Evolutionary conservation across 2,888 invertebrate species (phyloP), one percentile per base, ranked within the genome.

Genomic region (Frankliniella fusca): DNA sequence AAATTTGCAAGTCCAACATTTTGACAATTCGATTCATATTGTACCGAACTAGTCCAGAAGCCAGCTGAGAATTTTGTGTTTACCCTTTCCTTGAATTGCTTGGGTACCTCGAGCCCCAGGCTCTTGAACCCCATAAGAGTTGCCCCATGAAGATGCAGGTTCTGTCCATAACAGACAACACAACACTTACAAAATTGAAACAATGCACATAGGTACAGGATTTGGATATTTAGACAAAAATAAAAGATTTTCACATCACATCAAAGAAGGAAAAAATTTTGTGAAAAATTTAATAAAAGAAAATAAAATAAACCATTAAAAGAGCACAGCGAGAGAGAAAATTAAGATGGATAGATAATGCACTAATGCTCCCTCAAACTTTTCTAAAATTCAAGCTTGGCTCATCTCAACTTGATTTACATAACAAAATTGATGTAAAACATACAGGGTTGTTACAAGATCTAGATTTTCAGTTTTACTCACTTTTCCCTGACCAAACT

Each of bases 81-180:
- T 76, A 9, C 70, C 70, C 27, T 76, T 76, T 23, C 23, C 70
- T 76, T 76, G 70, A 76, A 12, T 76, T 76, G 27, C 27, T 27
- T 76, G 70, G 70, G 70, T 76, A 12, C 70, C 70, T 0, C 70
- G 70, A 76, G 70, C 70, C 12, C 70, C 70, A n/a, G 27, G 70
- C 70, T 76, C 70, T 76, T 76, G 70, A 76, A 23, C 27, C 70
- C 70, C 70, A n/a, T 9, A 23, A 76, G 70, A 23, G 70, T 8
- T 23, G 70, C 27, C 27, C 70, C 70, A 76, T 12, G 70, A 23
- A 76, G 70, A 76, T 76, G 70, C 70, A 76, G 70, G 70, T 27
- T 76, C 70, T 76, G 70, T 76, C 70, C 70, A 76, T 76, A 76
- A 76, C 70, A 76, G 70, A 76, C 70, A 76, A 76, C 27, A 76